Base-by-base conservation (phyloP, 2,888 invertebrate species). In the Sceliomorpha sp. region DNA sequence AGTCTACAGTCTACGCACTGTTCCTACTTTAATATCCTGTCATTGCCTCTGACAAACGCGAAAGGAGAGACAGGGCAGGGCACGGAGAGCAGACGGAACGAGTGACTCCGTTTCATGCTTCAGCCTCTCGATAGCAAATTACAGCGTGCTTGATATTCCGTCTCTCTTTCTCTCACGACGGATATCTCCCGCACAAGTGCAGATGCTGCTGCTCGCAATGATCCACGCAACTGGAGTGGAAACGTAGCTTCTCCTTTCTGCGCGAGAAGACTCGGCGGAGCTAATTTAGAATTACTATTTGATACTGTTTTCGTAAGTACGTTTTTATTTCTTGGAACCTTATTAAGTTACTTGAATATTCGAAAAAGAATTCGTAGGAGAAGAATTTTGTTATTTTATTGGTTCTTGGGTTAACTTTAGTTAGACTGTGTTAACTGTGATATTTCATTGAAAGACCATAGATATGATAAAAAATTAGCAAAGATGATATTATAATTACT, bases 1-100 rank as follows among this genome's bases (percentile, higher is more conserved):
- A 32, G 31, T 47, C 47, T 15, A 14, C 29, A 44, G 29, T 26
- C 29, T 24, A 32, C 74, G 70, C 73, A 71, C 78, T 75, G 74
- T 75, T 78, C 74, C 81, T 80, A 82, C 83, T 84, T 84, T 83
- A 84, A 84, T 84, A 84, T 84, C 84, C 82, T 84, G 84, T 81
- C 84, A 81, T 81, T 79, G 81, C 74, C 74, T 71, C 66, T 66
- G 81, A 79, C 79, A 81, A 83, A 80, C 80, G 79, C 53, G 68
- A 75, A 77, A 75, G 53, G 37, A 67, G 68, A 74, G 73, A 68
- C 69, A 34, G 32, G 39, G 7, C 12, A 9, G 42, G 36, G 20
- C 20, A 32, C 10, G 32, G 9, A 53, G 31, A 1, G 27, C 9
- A 34, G 32, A 36, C 42, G 34, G 44, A 42, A 36, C 44, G 44